phyloP scores from a whole-genome alignment of 2,888 invertebrate species.

The Archips crataeganus region DNA sequence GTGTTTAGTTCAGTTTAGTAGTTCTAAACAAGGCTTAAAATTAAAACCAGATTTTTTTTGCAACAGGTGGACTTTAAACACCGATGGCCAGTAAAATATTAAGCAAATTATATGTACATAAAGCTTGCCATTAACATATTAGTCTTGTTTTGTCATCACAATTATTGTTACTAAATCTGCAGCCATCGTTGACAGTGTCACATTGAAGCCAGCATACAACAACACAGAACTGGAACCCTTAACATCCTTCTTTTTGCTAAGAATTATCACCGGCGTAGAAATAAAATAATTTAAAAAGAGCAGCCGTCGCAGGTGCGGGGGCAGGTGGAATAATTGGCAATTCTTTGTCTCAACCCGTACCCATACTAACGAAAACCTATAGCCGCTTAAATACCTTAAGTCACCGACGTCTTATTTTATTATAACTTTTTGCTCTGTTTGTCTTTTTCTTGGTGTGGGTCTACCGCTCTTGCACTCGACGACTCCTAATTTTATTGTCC shows the following conservation, averaged over 20 bases:
- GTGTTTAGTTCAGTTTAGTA: no score
- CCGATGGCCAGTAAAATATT: no score
- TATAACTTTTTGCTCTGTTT: slow-evolving; percentile 50
- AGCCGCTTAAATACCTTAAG: slow-evolving; percentile 70
- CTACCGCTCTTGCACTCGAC: slow-evolving; percentile 41
- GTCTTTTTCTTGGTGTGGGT: slow-evolving; percentile 44
- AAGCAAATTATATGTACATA: no score
- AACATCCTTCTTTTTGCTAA: slow-evolving; percentile 48
- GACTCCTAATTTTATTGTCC: slow-evolving; percentile 42
- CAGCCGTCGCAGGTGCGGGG: slow-evolving; percentile 82
- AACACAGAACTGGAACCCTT: slow-evolving; percentile 36
- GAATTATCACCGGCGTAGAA: slow-evolving; percentile 83
- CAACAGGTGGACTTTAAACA: no score
- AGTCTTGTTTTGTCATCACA: background rate
- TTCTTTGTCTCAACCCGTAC: slow-evolving; percentile 79
- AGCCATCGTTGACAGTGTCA: slow-evolving; percentile 15
- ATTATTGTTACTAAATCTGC: background rate
- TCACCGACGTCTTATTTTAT: slow-evolving; percentile 67
- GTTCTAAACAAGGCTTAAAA: no score
- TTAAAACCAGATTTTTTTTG: no score
- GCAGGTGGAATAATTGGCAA: slow-evolving; percentile 86
- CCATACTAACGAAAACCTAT: slow-evolving; percentile 68
- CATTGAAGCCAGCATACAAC: slow-evolving; percentile 54
- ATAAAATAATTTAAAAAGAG: slow-evolving; percentile 78
- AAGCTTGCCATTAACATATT: background rate